Evolutionary conservation across 2,888 invertebrate species (phyloP), one percentile per base, ranked within the genome.

Genomic region (Acanthopleura granulata): DNA sequence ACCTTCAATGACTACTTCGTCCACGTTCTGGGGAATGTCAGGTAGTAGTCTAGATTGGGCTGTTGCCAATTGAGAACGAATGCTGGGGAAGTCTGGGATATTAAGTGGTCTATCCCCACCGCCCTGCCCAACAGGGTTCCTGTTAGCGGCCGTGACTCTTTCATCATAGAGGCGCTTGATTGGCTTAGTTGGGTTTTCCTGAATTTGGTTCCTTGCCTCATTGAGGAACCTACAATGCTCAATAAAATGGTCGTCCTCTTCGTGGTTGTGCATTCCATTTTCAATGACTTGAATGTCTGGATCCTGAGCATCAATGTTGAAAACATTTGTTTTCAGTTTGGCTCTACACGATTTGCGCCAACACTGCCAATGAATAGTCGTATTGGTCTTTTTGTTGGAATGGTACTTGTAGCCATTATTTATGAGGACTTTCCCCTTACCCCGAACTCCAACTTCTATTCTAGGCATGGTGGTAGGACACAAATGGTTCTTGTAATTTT

Each of bases 81-180:
- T 22, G 16, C 49, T 49, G 9, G 29, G 49, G 22, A 11, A 72
- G n/a, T 30, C 49, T 12, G 27, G 30, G 6, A 72, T 27, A 16
- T 11, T 14, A 25, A 30, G 70, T 12, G 49, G 50, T 18, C 72
- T 40, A 72, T 72, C 72, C 18, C 72, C 72, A 49, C 72, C 72
- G 16, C 72, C 72, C 27, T 72, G 72, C 11, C 16, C 29, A 25
- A 18, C 25, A 6, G 27, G 22, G 49, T 72, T 11, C 50, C 14
- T 72, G 49, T 49, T 9, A 49, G 12, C 22, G 15, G 9, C 22
- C n/a, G 18, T 22, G 49, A 51, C 18, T 51, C 51, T 51, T 51
- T 15, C 51, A 18, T 51, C 51, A 51, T 51, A 51, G 18, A 51
- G 51, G 18, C 51, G 51, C 18, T 51, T 51, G 51, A 51, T 51